Evolutionary conservation across 2,113 vertebrate genomes (phyloP), one percentile per base, ranked within the genome.

Genomic region (Oncorhynchus tshawytscha): DNA sequence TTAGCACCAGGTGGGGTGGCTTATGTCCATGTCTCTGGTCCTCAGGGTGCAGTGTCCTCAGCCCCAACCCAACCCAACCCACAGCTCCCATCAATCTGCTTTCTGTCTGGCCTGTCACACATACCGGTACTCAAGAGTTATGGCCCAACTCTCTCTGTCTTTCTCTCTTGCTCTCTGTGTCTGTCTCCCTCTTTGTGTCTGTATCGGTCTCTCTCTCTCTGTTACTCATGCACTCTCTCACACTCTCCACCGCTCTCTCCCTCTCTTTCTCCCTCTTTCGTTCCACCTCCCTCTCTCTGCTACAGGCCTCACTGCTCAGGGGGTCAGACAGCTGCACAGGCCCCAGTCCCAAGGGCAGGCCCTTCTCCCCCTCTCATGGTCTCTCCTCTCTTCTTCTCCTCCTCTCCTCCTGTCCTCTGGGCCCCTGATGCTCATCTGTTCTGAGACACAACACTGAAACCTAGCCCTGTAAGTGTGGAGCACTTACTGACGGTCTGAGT

Each of bases 21-120:
- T 78, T 81, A 29, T 67, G 71, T 22, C 34, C 34, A 5, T 1
- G 1, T 45, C 20, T 8, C 18, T 13, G 27, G 16, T 24, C 6
- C 51, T 51, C 25, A 82, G 0, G 92, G 86, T 29, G 34, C 13
- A 70, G 84, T 88, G 87, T 91, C 20, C 45, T 79, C 79, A 77
- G 88, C 81, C 87, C 83, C 82, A 20, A 2, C 45, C 71, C 82
- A 20, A 2, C 45, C 71, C 73, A 74, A 2, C 45, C 71, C 73
- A 74, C 76, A 65, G 78, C 85, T 87, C 90, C 57, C 91, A 87
- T 94, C 93, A 90, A 94, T 94, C 94, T 92, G 77, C 70, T 57
- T 64, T 71, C 93, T 93, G 94, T 94, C 94, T 93, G 89, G 91
- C 85, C 57, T 88, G 92, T 90, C 92, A 92, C 83, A 88, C 62